Conservation (phyloP, 2,888 invertebrate genomes). For the Liodrosophila aerea region DNA sequence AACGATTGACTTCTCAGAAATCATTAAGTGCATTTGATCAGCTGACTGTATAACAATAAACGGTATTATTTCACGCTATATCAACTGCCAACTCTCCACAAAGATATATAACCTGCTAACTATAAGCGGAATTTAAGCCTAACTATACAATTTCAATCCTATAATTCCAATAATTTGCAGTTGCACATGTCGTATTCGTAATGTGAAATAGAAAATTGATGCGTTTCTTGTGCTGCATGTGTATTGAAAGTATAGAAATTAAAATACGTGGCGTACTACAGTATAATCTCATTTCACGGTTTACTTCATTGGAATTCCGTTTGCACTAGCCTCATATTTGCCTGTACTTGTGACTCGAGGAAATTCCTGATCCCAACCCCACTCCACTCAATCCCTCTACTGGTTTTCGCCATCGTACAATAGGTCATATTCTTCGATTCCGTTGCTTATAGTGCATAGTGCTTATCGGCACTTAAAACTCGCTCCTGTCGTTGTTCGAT, state of each 20-base stretch:
- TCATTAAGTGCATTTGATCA: background rate
- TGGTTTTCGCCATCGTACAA: constrained; percentile 15
- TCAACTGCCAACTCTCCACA: too few relatives aligned
- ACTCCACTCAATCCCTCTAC: too few relatives aligned
- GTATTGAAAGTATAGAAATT: too few relatives aligned
- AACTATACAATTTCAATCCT: background rate
- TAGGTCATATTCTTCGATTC: constrained; percentile 22
- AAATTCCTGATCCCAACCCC: too few relatives aligned
- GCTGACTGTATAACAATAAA: too few relatives aligned
- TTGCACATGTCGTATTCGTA: too few relatives aligned
- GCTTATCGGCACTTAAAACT: constrained; percentile 41
- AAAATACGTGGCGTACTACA: too few relatives aligned
- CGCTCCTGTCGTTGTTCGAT: constrained; percentile 12
- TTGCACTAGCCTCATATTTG: background rate
- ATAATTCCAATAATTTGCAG: background rate
- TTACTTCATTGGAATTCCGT: too few relatives aligned
- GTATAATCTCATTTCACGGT: too few relatives aligned
- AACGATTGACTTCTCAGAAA: background rate
- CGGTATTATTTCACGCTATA: too few relatives aligned
- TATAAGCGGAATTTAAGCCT: too few relatives aligned
- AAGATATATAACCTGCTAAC: too few relatives aligned
- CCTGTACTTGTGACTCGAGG: constrained; percentile 5
- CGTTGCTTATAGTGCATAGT: constrained; percentile 15
- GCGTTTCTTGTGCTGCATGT: background rate
- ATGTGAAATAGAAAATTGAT: background rate